Percentiles rank a stretch among this genome's conserved stretches.
phyloP scores from a whole-genome alignment of 2,113 vertebrate genomes.

The Acrocephalus kingi region DNA sequence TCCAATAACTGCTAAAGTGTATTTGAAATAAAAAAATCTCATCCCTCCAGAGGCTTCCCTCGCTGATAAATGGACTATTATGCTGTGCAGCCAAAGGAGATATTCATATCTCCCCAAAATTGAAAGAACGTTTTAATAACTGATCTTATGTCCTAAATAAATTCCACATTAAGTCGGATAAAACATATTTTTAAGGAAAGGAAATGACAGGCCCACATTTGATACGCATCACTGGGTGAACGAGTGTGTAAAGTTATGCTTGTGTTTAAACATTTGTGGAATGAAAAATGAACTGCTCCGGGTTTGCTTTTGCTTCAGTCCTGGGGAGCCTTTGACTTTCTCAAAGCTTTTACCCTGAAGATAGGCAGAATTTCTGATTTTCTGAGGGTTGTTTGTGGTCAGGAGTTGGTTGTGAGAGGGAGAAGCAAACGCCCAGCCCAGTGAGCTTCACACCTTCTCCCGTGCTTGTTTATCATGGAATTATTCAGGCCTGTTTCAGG shows the following conservation, averaged over 20 bases:
- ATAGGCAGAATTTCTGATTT: background rate
- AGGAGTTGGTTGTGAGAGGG: background rate
- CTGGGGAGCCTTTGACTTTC: background rate
- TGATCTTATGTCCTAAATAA: constrained; percentile 24
- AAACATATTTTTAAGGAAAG: constrained; percentile 10
- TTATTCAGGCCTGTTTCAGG: background rate
- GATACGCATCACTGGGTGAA: background rate
- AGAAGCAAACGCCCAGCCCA: background rate
- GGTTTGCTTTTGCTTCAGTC: background rate
- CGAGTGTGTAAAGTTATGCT: background rate
- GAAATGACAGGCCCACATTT: background rate
- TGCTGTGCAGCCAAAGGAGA: constrained; percentile 37
- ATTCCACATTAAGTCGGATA: background rate
- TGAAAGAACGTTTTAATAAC: constrained; percentile 48
- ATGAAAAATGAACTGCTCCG: background rate
- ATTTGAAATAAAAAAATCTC: background rate
- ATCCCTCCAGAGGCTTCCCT: background rate
- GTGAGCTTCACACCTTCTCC: background rate
- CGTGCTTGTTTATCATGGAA: rapidly evolving
- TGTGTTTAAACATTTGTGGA: background rate
- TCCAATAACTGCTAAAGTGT: constrained; percentile 3
- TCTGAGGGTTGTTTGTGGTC: background rate
- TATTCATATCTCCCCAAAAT: constrained; percentile 39
- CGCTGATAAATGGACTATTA: background rate
- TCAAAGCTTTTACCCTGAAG: background rate